phyloP scores from a whole-genome alignment of 2,113 vertebrate genomes.

The Elgaria multicarinata region DNA sequence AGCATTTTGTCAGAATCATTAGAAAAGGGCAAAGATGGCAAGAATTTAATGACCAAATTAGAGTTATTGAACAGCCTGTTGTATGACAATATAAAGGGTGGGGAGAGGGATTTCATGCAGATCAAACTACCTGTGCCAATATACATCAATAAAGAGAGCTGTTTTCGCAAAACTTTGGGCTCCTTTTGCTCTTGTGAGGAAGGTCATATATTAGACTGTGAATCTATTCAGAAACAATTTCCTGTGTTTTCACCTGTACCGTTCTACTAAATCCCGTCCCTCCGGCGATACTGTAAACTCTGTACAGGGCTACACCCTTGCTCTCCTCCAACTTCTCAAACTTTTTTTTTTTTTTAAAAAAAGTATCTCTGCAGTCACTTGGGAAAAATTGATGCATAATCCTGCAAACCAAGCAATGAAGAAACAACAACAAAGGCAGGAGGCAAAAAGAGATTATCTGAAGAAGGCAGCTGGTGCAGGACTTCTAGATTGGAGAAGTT shows the following conservation, averaged over 20 bases:
- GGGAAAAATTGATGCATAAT: neutral
- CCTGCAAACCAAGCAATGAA: neutral
- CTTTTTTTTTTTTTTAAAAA: too few species aligned
- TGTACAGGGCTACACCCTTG: neutral
- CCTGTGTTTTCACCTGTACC: neutral
- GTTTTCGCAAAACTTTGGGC: conserved; percentile 19
- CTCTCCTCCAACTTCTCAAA: neutral
- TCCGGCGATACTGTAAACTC: neutral
- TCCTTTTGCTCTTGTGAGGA: neutral
- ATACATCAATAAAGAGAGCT: conserved; percentile 8
- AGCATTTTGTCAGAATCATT: conserved; percentile 74
- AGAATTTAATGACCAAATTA: conserved; percentile 74
- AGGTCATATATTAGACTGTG: neutral
- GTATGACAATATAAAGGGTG: conserved; percentile 36
- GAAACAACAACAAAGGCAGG: neutral
- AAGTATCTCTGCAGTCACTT: neutral
- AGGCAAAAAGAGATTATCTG: neutral
- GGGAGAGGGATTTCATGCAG: neutral
- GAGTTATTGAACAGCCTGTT: conserved; percentile 38
- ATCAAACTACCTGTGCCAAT: conserved; percentile 35
- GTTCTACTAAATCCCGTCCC: neutral
- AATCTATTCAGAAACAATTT: conserved; percentile 1
- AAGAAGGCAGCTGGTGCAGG: neutral
- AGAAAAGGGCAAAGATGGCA: conserved; percentile 71
- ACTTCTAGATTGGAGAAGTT: neutral